Conservation (phyloP, 2,888 invertebrate species). For the Sipha maydis region DNA sequence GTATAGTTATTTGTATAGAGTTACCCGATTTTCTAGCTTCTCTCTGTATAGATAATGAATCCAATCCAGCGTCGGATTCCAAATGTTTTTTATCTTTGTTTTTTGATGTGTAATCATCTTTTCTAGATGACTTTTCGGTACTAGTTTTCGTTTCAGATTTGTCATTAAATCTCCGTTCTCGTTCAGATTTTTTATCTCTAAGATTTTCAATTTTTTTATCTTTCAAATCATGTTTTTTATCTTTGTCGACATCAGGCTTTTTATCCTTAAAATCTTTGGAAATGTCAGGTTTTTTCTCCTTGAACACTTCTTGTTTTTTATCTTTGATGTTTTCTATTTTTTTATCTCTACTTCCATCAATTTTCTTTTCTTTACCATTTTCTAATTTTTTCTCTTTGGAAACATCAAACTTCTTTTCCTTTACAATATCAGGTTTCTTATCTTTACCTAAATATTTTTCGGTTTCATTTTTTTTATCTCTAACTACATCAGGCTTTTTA, state of each 20-base stretch:
- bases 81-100: conserved; percentile 45
- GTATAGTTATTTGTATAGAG: conserved; percentile 66
- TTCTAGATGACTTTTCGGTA: conserved; percentile 20
- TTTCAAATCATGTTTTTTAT: conserved; percentile 53
- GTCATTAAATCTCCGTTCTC: conserved; percentile 52
- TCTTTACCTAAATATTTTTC: conserved; percentile 66
- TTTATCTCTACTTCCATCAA: conserved; percentile 45
- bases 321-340: conserved; percentile 36
- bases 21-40: conserved; percentile 65
- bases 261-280: conserved; percentile 53
- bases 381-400: conserved; percentile 49
- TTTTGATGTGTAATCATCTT: background rate
- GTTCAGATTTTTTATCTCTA: conserved; percentile 49
- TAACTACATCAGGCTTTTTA: conserved; percentile 63
- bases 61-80: conserved; percentile 60
- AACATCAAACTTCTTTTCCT: conserved; percentile 59
- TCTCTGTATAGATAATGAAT: conserved; percentile 61
- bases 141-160: conserved; percentile 38
- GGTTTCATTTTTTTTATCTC: conserved; percentile 67
- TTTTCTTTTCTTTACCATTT: conserved; percentile 58
- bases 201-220: conserved; percentile 62
- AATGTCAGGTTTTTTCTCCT: conserved; percentile 56
- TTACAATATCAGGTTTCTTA: conserved; percentile 42
- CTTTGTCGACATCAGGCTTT: conserved; percentile 26
- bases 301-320: conserved; percentile 51